Base-by-base conservation (phyloP, 2,888 invertebrate genomes). In the Caenorhabditis wallacei region DNA sequence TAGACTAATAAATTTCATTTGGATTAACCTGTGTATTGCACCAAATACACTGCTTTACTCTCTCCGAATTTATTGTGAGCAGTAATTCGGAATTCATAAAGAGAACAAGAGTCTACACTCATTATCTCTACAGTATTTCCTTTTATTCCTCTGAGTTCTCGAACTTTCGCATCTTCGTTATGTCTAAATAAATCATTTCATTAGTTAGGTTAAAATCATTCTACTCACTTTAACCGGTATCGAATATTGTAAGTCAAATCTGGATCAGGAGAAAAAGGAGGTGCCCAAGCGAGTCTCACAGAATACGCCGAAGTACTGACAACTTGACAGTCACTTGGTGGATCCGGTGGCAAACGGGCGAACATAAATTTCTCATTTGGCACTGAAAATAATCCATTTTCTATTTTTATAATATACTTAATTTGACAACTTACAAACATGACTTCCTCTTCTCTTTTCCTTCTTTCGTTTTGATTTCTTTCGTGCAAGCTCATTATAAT, bases 281-380 rank as follows among this genome's bases (percentile, higher is more conserved):
- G 86, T 1, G 88, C 87, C 91, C 91, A 91, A 1, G 90, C 91
- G 8, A 92, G 63, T 26, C 91, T 69, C 2, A 92, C 91, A 13
- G 89, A 89, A 82, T 91, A 91, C 1, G 91, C 91, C 0, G 91
- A 91, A 16, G 91, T 91, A 66, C 88, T 88, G 54, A 91, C 88
- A 16, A 91, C 91, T 72, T 87, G 88, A 59, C 91, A 91, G 13
- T 92, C 91, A 48, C 87, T 84, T 18, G 91, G 91, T 35, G 91
- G 91, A 64, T 91, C 91, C n/a, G 91, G 91, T 16, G 91, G 88
- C 24, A 88, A 83, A 37, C 91, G 88, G 20, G 91, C 91, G 69
- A 91, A 91, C 90, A 91, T 89, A 79, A 91, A 91, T 64, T 90
- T 87, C 11, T 89, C 91, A 66, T 91, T 89, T 20, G 91, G 90